Evolutionary conservation across 2,888 invertebrate genomes (phyloP), one percentile per base, ranked within the genome.

Genomic region (Embidobia sp.): DNA sequence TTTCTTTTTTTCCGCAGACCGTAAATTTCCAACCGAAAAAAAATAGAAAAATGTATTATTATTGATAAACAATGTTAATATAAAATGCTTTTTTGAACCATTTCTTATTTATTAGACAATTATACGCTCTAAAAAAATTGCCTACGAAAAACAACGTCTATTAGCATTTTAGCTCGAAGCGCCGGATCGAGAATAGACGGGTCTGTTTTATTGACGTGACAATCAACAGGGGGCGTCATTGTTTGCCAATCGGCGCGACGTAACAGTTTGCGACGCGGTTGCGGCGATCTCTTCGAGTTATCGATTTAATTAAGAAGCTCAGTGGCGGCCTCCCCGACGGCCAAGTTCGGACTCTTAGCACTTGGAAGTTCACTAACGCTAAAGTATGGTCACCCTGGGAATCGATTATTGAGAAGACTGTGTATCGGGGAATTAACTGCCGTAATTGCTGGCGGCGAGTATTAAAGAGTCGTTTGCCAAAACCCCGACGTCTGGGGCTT

Each of bases 261-360:
- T 33, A 35, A 51, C 61, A 63, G 22, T 44, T 13, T 6, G 26
- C 40, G 63, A 42, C 44, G 37, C 49, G 48, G 46, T 69, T 57
- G 44, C 31, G 63, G 48, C 61, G 61, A 55, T 75, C 79, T 79
- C 59, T 66, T 44, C 81, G 44, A 77, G 77, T 79, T 81, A 81
- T 82, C 78, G 82, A 81, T 82, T 82, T 82, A 80, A 82, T 82
- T 80, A 81, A 81, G 80, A 79, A 70, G 73, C 74, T 73, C 59
- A 26, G 31, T 44, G 15, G 67, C 66, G 51, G 35, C 48, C 53
- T 53, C 27, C 64, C 69, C 42, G 31, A 8, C 15, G 51, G 46
- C 69, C 31, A 63, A 75, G 61, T 64, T 73, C 61, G 49, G 57
- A 66, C 76, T 79, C 73, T 76, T 73, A 79, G 35, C 73, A 69